Evolutionary conservation across 2,888 invertebrate genomes (phyloP), one percentile per base, ranked within the genome.

Genomic region (Cistogaster globosa): DNA sequence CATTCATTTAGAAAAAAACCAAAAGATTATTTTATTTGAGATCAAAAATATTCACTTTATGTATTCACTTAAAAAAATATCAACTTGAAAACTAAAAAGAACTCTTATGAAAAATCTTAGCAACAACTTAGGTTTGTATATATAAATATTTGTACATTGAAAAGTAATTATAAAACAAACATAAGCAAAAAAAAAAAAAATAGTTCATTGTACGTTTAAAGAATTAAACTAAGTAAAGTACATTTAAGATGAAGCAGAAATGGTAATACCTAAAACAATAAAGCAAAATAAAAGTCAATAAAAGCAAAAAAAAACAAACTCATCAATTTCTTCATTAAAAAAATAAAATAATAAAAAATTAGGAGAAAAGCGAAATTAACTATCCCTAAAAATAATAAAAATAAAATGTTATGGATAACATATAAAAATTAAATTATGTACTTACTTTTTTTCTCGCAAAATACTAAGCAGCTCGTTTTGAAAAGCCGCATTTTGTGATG

Each of bases 1-100:
- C 6, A 22, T 55, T 22, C 20, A 16, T 18, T 45, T n/a, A n/a
- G n/a, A 14, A 45, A 45, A 45, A 45, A 45, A 45, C n/a, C 60
- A 60, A 60, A 60, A 60, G 32, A 2, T 26, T 60, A 60, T n/a
- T n/a, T 60, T n/a, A 32, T 60, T 60, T 60, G 45, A 45, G 45
- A 45, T 45, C 45, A 45, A 45, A 45, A 45, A 45, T 45, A 45
- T 45, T 45, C 45, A 45, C 45, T 60, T 60, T 22, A 36, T 60
- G 36, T 12, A 16, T 20, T 55, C 20, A 20, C 20, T 20, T 55
- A 55, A 55, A 55, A 55, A 55, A 55, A n/a, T n/a, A 55, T 7
- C 18, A 55, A 16, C 20, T 55, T 20, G 22, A 55, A 55, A 55
- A 55, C 9, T 20, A 55, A 11, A 55, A 55, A 55, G 20, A 55